Conservation (phyloP, 2,888 invertebrate species). For the Busseola fusca region DNA sequence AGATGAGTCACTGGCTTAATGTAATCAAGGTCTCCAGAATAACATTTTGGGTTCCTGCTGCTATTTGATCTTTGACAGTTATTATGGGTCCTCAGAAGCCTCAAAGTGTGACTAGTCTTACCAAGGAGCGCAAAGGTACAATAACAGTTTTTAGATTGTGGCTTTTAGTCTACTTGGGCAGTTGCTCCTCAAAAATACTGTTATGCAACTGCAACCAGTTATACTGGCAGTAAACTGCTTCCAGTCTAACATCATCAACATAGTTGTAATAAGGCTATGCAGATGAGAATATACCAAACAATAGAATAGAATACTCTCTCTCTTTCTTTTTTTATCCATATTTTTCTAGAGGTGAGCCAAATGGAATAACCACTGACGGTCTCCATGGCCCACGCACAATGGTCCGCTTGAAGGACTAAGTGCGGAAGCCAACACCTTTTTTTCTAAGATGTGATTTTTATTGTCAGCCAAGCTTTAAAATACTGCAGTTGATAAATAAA, state of each 20-base stretch:
- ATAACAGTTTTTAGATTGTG: too few relatives aligned
- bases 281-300: too few relatives aligned
- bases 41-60: neutral
- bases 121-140: too few relatives aligned
- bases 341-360: neutral
- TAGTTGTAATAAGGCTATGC: neutral
- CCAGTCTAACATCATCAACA: neutral
- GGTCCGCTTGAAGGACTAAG: too few relatives aligned
- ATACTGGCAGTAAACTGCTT: neutral
- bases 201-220: neutral
- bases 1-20: constrained; percentile 13
- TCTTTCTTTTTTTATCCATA: too few relatives aligned
- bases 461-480: neutral
- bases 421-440: too few relatives aligned
- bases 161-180: neutral
- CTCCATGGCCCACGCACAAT: too few relatives aligned
- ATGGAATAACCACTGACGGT: too few relatives aligned
- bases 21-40: neutral
- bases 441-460: neutral
- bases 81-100: neutral
- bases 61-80: neutral
- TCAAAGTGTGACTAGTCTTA: too few relatives aligned
- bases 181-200: neutral
- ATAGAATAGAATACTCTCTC: too few relatives aligned
- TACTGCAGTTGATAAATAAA: neutral